Percentiles rank a stretch among this genome's conserved stretches.
phyloP scores from a whole-genome alignment of 2,888 invertebrate genomes.

The Laothoe populi region DNA sequence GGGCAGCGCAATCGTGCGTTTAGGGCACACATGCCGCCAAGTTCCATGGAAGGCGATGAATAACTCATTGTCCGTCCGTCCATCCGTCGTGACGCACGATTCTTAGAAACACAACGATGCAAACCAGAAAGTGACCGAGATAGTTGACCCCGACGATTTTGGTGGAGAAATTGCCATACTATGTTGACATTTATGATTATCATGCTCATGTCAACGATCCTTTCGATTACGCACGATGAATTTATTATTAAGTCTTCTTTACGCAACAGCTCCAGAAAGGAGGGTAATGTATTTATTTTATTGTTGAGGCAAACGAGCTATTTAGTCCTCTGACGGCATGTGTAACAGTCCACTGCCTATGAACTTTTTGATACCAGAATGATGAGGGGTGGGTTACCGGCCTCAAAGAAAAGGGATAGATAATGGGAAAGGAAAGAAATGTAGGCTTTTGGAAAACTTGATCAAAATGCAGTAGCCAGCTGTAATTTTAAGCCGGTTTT shows the following conservation, averaged over 20 bases:
- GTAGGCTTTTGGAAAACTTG: no score
- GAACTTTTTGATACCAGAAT: no score
- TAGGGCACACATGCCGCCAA: conserved; percentile 76
- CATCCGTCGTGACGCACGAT: conserved; percentile 80
- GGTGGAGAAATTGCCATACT: conserved; percentile 46
- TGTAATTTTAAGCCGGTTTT: no score
- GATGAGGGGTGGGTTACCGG: no score
- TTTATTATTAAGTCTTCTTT: conserved; percentile 9
- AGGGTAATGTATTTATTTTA: no score
- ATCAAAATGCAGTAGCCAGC: no score
- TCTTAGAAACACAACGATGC: conserved; percentile 71
- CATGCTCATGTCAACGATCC: not conserved
- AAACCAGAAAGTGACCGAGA: conserved; percentile 74
- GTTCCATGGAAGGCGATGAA: conserved; percentile 82
- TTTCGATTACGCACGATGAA: conserved; percentile 14
- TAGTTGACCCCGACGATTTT: conserved; percentile 71
- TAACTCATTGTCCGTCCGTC: conserved; percentile 83
- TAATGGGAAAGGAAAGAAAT: no score
- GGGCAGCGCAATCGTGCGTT: conserved; percentile 77
- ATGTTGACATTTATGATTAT: conserved; percentile 22
- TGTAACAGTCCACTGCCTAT: no score
- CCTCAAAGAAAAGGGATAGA: no score
- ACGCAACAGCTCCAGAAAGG: no score
- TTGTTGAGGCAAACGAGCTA: no score
- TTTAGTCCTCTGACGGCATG: no score